phyloP scores from a whole-genome alignment of 2,797 vertebrate genomes.

The Adelosebastes latens region DNA sequence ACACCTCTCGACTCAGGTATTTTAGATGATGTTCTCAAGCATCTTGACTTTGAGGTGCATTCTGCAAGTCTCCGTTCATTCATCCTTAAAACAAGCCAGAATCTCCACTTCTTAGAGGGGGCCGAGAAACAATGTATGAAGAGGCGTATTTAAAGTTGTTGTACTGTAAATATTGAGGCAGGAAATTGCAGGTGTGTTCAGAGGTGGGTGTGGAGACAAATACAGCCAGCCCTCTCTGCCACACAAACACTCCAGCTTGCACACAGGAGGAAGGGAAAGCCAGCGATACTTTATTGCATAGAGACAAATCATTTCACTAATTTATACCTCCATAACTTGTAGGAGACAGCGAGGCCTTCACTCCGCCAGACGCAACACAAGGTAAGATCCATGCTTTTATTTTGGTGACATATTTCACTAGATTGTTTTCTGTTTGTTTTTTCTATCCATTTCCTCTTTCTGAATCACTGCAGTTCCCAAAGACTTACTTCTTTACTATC shows the following conservation, averaged over 20 bases:
- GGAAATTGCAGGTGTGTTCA: slow-evolving; percentile 80
- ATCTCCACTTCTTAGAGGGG: neutral
- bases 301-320: slow-evolving; percentile 21
- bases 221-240: slow-evolving; percentile 41
- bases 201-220: slow-evolving; percentile 73
- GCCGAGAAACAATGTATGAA: neutral
- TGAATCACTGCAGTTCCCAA: neutral
- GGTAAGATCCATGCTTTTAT: slow-evolving; percentile 48
- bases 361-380: slow-evolving; percentile 29
- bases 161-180: slow-evolving; percentile 51
- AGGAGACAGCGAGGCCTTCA: slow-evolving; percentile 44
- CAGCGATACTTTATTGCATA: neutral
- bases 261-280: slow-evolving; percentile 26
- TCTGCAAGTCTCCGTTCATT: neutral
- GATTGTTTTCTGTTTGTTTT: neutral
- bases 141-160: slow-evolving; percentile 16
- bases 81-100: neutral
- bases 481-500: neutral
- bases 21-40: neutral
- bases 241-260: slow-evolving; percentile 25
- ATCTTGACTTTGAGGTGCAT: neutral
- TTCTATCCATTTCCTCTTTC: neutral
- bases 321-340: slow-evolving; percentile 13
- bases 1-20: neutral
- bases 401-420: neutral